phyloP scores from a whole-genome alignment of 2,888 invertebrate genomes.

The Eremobia ochroleuca region DNA sequence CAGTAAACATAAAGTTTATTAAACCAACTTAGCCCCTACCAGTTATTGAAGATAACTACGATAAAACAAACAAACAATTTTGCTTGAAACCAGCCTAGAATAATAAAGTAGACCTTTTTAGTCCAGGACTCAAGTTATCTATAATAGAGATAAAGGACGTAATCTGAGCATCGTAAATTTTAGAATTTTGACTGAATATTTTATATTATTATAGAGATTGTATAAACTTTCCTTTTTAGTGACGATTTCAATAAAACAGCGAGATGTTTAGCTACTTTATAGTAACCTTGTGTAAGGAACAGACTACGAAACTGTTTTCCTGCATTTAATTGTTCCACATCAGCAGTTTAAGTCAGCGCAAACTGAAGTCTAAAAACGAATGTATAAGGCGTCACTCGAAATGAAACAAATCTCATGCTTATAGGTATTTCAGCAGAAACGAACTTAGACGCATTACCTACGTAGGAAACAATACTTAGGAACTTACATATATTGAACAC shows the following conservation, averaged over 20 bases:
- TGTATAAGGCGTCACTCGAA: not conserved
- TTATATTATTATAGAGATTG: conserved; percentile 36
- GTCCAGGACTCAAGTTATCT: conserved; percentile 39
- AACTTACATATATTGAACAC: too few relatives aligned
- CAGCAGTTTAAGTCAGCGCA: not conserved
- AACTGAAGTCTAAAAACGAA: not conserved
- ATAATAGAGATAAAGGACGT: conserved; percentile 29
- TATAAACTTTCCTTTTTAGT: conserved; percentile 22
- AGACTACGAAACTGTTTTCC: not conserved
- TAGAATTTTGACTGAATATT: conserved; percentile 28
- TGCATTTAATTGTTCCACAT: not conserved
- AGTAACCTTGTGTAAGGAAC: not conserved
- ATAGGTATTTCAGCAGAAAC: not conserved
- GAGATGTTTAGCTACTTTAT: not conserved
- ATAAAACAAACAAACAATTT: conserved; percentile 50
- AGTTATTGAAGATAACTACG: conserved; percentile 36
- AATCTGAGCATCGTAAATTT: conserved; percentile 47
- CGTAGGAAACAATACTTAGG: not conserved
- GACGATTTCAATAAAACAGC: conserved; percentile 10
- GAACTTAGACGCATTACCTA: not conserved
- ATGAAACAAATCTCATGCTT: not conserved
- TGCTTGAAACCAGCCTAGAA: conserved; percentile 19
- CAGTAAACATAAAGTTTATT: conserved; percentile 55
- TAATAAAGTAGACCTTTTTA: conserved; percentile 47
- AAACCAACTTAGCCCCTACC: conserved; percentile 26